Evolutionary conservation across 2,113 vertebrate species (phyloP).

Genomic region (Parus major): DNA sequence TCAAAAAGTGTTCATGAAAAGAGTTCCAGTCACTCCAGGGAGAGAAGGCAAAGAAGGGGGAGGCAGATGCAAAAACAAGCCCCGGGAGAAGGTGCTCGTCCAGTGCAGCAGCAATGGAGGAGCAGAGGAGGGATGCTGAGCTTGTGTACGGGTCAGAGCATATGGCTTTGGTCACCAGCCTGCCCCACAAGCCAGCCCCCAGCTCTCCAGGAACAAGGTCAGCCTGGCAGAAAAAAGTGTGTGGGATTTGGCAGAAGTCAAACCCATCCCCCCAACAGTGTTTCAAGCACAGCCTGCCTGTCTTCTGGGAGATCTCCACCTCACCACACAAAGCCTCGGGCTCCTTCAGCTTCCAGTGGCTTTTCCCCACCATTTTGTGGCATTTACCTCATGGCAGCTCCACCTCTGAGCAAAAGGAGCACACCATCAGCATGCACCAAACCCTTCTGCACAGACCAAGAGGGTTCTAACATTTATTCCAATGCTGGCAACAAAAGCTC

Average conservation of each 20-base stretch:
- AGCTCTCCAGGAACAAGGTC: not conserved
- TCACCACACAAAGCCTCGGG: not conserved
- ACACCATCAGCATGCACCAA: not conserved
- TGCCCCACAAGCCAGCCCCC: not conserved
- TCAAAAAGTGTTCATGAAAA: not conserved
- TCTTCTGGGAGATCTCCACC: not conserved
- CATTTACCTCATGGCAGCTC: not conserved
- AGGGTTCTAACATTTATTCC: not conserved
- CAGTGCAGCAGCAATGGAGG: not conserved
- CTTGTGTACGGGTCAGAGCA: not conserved
- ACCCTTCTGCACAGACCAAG: not conserved
- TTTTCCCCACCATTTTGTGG: not conserved
- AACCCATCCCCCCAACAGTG: accelerated
- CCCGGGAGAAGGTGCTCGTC: not conserved
- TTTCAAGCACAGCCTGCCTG: not conserved
- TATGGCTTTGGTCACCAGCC: accelerated
- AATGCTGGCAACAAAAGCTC: not conserved
- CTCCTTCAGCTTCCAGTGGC: not conserved
- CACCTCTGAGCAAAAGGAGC: not conserved
- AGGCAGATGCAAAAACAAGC: not conserved
- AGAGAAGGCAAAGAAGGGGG: not conserved
- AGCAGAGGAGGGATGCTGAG: not conserved
- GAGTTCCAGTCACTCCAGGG: not conserved
- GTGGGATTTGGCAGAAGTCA: not conserved
- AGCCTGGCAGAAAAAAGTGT: not conserved